Conservation (phyloP, 1,140 invertebrate genomes). For the Danaus plexippus region DNA sequence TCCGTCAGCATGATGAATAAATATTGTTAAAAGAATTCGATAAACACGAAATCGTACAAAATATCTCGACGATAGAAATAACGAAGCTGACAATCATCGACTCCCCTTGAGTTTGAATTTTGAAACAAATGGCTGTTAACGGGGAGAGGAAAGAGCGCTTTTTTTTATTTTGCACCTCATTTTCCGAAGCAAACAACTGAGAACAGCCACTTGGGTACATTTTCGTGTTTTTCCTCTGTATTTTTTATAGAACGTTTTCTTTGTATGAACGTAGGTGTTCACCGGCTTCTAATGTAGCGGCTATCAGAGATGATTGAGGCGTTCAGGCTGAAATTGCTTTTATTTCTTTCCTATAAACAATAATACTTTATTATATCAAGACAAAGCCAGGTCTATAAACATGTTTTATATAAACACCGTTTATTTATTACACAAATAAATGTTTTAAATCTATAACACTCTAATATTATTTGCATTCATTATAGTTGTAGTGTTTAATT, state of each 20-base stretch:
- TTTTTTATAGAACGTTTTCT: constrained; percentile 23
- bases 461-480: too few relatives aligned
- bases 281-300: constrained; percentile 19
- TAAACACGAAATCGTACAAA: constrained; percentile 10
- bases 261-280: constrained; percentile 21
- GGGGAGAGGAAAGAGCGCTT: constrained; percentile 14
- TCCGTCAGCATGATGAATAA: too few relatives aligned
- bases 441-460: too few relatives aligned
- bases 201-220: constrained; percentile 22
- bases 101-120: constrained; percentile 11
- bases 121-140: constrained; percentile 22
- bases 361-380: too few relatives aligned
- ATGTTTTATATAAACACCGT: too few relatives aligned
- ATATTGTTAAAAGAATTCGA: too few relatives aligned
- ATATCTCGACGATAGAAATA: constrained; percentile 6
- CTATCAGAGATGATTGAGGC: constrained; percentile 26
- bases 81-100: constrained; percentile 1
- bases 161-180: constrained; percentile 24
- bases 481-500: too few relatives aligned
- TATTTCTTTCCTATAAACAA: not conserved
- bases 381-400: too few relatives aligned
- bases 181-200: constrained; percentile 29
- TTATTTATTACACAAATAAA: too few relatives aligned
- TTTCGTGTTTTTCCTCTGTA: constrained; percentile 24
- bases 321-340: constrained; percentile 10